Base-by-base conservation (phyloP, 2,888 invertebrate species). In the Dione vanillae region DNA sequence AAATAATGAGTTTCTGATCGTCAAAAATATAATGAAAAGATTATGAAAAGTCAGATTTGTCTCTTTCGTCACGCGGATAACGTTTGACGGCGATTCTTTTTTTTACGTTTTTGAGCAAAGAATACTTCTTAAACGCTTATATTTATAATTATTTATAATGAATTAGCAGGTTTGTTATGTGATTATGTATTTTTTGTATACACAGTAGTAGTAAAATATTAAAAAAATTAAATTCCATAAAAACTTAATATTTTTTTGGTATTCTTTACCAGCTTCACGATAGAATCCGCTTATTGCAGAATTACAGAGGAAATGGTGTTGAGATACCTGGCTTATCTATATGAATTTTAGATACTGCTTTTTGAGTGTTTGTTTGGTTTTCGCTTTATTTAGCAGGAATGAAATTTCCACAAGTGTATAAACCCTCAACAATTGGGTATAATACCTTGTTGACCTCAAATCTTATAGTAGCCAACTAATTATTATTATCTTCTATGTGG, bases 1-100 rank as follows among this genome's bases (percentile, higher is more conserved):
- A 84, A 83, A 83, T 64, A 88, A 92, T 90, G 86, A 86, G 84
- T 83, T 82, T 88, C 91, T 90, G 89, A 91, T 92, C 85, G 64
- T 64, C 47, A 69, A 54, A 56, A 20, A 67, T 14, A 41, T 67
- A 61, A 51, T 51, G 49, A 66, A 66, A 66, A 41, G 65, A 54
- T 54, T 66, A 54, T 54, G 54, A 43, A 56, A 54, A 35, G 27
- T 20, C 43, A 54, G 45, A 54, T 66, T 66, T 66, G 66, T 66
- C 54, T 43, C 54, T 64, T 64, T 64, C 49, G 64, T 64, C 49
- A 51, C 49, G 49, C 64, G 64, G 64, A 64, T 64, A 51, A 35
- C 0, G 16, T 64, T 37, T 16, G 62, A 62, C 35, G 37, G 37
- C 11, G 20, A 16, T n/a, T 10, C 35, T 45, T 45, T 27, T 27